Conservation (phyloP, 1,140 invertebrate species). For the Caenorhabditis inopinata region DNA sequence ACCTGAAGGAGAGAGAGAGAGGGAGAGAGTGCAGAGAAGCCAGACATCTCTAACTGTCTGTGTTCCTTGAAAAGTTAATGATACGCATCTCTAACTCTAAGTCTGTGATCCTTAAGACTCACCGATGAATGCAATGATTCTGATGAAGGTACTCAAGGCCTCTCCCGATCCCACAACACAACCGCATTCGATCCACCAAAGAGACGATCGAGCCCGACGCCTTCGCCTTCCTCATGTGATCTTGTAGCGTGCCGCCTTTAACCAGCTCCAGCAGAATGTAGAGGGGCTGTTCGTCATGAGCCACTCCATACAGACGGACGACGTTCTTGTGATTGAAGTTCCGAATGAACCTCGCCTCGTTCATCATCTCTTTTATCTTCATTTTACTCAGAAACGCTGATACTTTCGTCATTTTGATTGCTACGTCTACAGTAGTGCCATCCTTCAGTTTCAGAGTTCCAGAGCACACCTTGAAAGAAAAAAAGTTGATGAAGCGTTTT, state of each 20-base stretch:
- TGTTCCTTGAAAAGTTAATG: too few species aligned
- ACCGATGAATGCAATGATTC: slow-evolving; percentile 86
- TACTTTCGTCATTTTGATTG: slow-evolving; percentile 33
- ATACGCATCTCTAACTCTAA: too few species aligned
- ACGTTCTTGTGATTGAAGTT: slow-evolving; percentile 42
- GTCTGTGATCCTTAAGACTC: not conserved
- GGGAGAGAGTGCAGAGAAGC: too few species aligned
- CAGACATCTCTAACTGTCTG: too few species aligned
- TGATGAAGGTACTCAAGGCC: slow-evolving; percentile 93
- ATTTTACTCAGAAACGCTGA: not conserved
- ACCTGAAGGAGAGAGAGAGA: too few species aligned
- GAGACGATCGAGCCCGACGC: not conserved
- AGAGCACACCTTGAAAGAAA: too few species aligned
- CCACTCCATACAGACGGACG: slow-evolving; percentile 49
- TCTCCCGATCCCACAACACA: slow-evolving; percentile 41
- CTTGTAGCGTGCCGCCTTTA: slow-evolving; percentile 38
- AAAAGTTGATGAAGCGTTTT: too few species aligned
- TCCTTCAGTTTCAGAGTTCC: slow-evolving; percentile 22
- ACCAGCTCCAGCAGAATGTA: slow-evolving; percentile 47
- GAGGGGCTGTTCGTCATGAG: slow-evolving; percentile 44
- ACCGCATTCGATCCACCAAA: slow-evolving; percentile 43
- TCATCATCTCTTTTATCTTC: slow-evolving; percentile 41
- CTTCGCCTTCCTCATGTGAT: slow-evolving; percentile 24
- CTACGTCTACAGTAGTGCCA: not conserved
- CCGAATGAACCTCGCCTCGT: slow-evolving; percentile 41